phyloP scores from a whole-genome alignment of 2,113 vertebrate species.

The Talpa occidentalis region DNA sequence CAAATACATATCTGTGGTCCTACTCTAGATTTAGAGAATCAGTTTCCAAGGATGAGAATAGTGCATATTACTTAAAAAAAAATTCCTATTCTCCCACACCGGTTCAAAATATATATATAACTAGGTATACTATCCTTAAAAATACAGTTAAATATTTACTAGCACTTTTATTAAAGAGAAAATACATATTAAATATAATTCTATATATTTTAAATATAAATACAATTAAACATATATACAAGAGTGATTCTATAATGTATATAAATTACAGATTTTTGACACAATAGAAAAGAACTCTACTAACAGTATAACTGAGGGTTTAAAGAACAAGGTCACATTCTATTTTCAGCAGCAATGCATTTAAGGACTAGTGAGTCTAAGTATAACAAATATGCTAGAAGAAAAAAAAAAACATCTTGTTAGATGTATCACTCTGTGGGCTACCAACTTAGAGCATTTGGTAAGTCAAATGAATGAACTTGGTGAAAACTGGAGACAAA shows the following conservation, averaged over 20 bases:
- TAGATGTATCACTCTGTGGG: background rate
- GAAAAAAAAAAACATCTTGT: background rate
- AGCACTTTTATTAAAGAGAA: constrained; percentile 7
- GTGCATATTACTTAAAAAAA: background rate
- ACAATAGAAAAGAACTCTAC: background rate
- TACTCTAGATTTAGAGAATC: background rate
- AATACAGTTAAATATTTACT: constrained; percentile 12
- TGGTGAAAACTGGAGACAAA: background rate
- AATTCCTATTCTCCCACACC: background rate
- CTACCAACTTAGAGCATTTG: background rate
- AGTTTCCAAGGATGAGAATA: background rate
- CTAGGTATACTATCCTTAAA: background rate
- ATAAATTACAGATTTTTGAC: background rate
- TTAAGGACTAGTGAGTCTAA: background rate
- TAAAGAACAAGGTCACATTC: background rate
- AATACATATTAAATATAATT: background rate
- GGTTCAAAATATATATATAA: background rate
- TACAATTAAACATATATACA: background rate
- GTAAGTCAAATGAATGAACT: background rate
- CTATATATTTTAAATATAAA: background rate
- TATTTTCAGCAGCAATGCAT: background rate
- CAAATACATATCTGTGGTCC: background rate
- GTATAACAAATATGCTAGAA: background rate
- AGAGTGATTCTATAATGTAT: background rate
- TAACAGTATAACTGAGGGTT: background rate